Evolutionary conservation across 1,140 invertebrate genomes (phyloP), one percentile per base, ranked within the genome.

Genomic region (Neodiprion lecontei): DNA sequence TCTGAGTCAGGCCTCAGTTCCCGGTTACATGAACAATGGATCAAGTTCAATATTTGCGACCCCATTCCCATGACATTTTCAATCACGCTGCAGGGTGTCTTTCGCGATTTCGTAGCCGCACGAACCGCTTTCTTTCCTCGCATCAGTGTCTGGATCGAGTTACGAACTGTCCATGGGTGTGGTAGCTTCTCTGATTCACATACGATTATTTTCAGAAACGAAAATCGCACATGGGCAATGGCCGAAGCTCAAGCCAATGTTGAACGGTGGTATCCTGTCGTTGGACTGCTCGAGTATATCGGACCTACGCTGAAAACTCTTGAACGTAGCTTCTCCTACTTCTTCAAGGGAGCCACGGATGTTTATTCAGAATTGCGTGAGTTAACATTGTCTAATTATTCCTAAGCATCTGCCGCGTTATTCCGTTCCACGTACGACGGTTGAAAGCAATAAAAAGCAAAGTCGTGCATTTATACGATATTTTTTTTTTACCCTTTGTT

Each of bases 241-340:
- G 83, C 89, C 75, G 88, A 84, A 79, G 93, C 93, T 17, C 93
- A 93, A 84, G 79, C 86, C 70, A 93, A 92, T 78, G 91, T 94
- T 40, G 88, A 92, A 74, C 87, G 89, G 80, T 91, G 92, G 87
- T 94, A 91, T 85, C 89, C 91, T 7, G 91, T 93, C 9, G 91
- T 94, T 28, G 92, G 92, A 28, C 86, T 94, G 76, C 84, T 93
- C 67, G 92, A 93, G 82, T 88, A 91, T 81, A 84, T 93, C 77
- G 91, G 93, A 79, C 87, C 89, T 53, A 93, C 92, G 9, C 79
- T 94, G 9, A 83, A 88, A 7, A 87, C 91, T 9, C 79, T 93
- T 4, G 91, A 93, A 83, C 87, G 87, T 23, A 82, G 86, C 80
- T 87, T 93, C 73, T 91, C 92, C 5, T 89, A 89, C 75, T 93